These are phyloP conservation scores for Thereva unica DNA, from an alignment of 2,888 invertebrate species.

Conservation along the genomic window DNA sequence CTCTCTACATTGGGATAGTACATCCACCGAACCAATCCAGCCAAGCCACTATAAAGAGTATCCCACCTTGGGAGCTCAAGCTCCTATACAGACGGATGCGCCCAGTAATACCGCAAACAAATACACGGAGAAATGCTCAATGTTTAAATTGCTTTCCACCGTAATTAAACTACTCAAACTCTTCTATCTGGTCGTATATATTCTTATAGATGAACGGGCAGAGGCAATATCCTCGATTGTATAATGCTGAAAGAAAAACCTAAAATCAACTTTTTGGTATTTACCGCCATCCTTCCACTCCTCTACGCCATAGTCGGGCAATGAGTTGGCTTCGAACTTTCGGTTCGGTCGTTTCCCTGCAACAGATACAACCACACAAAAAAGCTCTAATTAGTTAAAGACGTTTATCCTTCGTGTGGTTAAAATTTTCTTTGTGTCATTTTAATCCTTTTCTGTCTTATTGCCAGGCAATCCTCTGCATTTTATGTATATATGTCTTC, in stretches of 20 bases:
- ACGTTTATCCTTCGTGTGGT: constrained; percentile 15
- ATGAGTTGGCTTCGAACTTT: constrained; percentile 65
- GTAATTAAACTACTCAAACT: no score
- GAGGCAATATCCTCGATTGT: not conserved
- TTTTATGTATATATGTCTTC: not conserved
- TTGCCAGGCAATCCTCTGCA: not conserved
- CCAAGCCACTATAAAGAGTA: no score
- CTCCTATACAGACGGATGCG: no score
- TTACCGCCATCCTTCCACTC: constrained; percentile 74
- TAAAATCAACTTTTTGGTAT: constrained; percentile 46
- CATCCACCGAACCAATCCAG: no score
- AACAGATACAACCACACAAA: constrained; percentile 26
- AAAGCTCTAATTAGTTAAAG: constrained; percentile 33
- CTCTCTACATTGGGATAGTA: no score
- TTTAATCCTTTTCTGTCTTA: not conserved
- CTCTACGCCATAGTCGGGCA: constrained; percentile 72
- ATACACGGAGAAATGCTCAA: no score
- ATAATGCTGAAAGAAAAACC: constrained; percentile 12
- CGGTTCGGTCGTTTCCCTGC: constrained; percentile 58
- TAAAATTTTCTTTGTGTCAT: constrained; percentile 7
- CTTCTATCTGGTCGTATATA: no score
- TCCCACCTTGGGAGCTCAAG: no score
- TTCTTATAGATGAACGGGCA: not conserved
- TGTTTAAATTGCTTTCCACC: no score
- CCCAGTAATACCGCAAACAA: no score